Conservation (phyloP, 2,113 vertebrate genomes). For the Mirounga angustirostris region DNA sequence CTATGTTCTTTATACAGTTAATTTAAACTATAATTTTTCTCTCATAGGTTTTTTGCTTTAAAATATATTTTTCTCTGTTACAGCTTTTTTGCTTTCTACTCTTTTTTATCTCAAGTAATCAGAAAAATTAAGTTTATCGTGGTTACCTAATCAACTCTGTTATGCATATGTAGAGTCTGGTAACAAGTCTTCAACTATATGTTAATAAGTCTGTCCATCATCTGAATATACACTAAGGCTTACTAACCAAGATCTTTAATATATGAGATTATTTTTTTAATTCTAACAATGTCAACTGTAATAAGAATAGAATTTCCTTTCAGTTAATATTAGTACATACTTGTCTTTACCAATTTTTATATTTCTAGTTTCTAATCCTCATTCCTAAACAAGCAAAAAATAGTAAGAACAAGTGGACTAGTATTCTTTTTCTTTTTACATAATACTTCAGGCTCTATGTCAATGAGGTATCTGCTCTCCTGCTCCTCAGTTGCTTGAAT, state of each 20-base stretch:
- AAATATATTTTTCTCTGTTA: background rate
- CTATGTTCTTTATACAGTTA: background rate
- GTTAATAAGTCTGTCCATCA: background rate
- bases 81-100: background rate
- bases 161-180: background rate
- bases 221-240: background rate
- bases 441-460: background rate
- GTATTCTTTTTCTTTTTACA: background rate
- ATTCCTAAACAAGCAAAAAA: background rate
- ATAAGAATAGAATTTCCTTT: background rate
- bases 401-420: background rate
- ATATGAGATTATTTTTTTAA: background rate
- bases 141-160: background rate
- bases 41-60: background rate
- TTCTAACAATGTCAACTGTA: background rate
- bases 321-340: background rate
- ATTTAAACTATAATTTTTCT: background rate
- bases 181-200: background rate
- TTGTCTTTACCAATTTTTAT: background rate
- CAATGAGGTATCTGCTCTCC: background rate
- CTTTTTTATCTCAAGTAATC: background rate
- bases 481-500: background rate
- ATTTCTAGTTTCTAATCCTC: background rate
- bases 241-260: background rate
- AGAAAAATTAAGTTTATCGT: background rate